phyloP scores from a whole-genome alignment of 2,888 invertebrate species.

The Loripinus fragilis region DNA sequence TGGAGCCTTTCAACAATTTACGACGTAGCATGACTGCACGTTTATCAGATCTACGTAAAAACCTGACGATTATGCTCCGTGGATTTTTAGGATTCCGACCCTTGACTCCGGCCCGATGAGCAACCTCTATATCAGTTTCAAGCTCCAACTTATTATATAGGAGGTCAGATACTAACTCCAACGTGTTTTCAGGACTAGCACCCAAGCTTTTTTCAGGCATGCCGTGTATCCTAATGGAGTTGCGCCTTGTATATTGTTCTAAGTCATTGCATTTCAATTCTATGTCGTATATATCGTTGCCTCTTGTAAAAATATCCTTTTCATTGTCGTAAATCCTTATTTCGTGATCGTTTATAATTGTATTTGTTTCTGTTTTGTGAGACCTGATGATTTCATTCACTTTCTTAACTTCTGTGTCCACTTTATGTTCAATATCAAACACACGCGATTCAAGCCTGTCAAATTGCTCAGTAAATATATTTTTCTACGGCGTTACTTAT shows the following conservation, averaged over 20 bases:
- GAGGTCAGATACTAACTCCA: neutral
- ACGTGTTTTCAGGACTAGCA: neutral
- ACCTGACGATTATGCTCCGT: neutral
- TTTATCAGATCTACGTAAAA: neutral
- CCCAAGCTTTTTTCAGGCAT: neutral
- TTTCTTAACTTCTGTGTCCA: too few species aligned
- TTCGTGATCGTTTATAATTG: too few species aligned
- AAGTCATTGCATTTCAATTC: too few species aligned
- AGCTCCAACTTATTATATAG: neutral
- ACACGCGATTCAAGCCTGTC: too few species aligned
- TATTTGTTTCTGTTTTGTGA: too few species aligned
- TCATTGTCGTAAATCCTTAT: too few species aligned
- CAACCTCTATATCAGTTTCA: neutral
- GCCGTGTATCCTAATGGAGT: constrained; percentile 9
- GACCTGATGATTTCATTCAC: too few species aligned
- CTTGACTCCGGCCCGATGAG: neutral
- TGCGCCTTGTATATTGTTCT: neutral
- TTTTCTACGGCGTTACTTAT: too few species aligned
- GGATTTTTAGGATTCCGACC: neutral
- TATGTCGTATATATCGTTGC: too few species aligned
- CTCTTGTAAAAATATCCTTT: neutral
- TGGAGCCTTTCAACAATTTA: neutral
- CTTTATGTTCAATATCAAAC: too few species aligned
- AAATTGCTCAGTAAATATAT: too few species aligned
- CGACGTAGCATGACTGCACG: neutral